These are phyloP conservation scores for Daboia siamensis DNA, from an alignment of 2,113 vertebrate genomes.

Conservation along the genomic window DNA sequence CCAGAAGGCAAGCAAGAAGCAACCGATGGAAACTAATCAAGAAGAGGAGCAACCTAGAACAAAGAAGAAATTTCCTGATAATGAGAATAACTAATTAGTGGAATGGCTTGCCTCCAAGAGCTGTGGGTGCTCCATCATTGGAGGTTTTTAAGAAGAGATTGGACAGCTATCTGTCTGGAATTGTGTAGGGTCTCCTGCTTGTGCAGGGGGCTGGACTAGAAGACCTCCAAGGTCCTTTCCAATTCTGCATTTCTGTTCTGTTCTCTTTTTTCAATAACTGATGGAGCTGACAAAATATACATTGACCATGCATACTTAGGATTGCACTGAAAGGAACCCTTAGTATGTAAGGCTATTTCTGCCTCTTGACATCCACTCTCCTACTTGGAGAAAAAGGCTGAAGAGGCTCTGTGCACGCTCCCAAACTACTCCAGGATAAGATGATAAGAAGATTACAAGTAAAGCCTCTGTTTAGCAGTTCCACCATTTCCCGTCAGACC, in stretches of 20 bases:
- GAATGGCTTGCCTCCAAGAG: neutral
- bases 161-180: neutral
- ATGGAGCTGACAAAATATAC: neutral
- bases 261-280: neutral
- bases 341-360: slow-evolving; percentile 57
- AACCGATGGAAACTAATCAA: neutral
- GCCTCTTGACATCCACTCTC: slow-evolving; percentile 68
- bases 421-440: slow-evolving; percentile 72
- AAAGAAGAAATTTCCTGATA: too few relatives aligned
- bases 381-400: slow-evolving; percentile 38
- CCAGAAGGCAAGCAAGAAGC: neutral
- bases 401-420: slow-evolving; percentile 38
- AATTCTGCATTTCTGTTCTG: too few relatives aligned
- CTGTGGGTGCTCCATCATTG: neutral
- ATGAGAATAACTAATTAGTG: too few relatives aligned
- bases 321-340: neutral
- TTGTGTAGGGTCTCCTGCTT: neutral
- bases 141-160: neutral
- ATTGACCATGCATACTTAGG: neutral
- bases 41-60: neutral
- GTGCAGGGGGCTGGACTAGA: too few relatives aligned
- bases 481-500: slow-evolving; percentile 71
- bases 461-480: slow-evolving; percentile 76
- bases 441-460: slow-evolving; percentile 82
- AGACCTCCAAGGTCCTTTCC: too few relatives aligned